Percentiles rank a stretch among this genome's conserved stretches.
Conservation (phyloP, 1,140 invertebrate genomes). For the Melitaea cinxia region DNA sequence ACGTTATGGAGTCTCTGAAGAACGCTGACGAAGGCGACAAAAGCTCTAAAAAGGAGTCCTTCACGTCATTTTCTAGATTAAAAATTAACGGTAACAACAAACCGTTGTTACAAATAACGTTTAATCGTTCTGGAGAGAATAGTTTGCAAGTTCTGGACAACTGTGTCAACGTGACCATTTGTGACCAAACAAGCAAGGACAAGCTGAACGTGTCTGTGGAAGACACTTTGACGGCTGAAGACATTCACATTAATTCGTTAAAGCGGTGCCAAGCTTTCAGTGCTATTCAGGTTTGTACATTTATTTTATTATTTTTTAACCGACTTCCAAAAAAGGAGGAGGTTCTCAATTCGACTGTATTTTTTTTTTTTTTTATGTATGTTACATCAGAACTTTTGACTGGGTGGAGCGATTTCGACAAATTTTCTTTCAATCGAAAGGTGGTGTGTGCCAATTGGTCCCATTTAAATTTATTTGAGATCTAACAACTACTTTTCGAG, state of each 20-base stretch:
- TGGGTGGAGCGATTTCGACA: too few species aligned
- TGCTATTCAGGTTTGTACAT: conserved; percentile 68
- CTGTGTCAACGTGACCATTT: conserved; percentile 69
- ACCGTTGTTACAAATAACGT: conserved; percentile 69
- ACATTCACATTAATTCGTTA: conserved; percentile 60
- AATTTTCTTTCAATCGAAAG: too few species aligned
- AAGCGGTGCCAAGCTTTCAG: conserved; percentile 80
- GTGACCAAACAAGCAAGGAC: conserved; percentile 49
- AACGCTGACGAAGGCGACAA: conserved; percentile 41
- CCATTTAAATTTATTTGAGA: too few species aligned
- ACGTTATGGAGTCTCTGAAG: conserved; percentile 60
- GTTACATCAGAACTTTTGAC: too few species aligned
- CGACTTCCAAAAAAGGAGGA: too few species aligned
- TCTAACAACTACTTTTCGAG: too few species aligned
- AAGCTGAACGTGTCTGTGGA: conserved; percentile 53
- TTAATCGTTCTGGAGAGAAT: conserved; percentile 63
- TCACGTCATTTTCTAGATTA: conserved; percentile 65
- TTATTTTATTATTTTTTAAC: not conserved
- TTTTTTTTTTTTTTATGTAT: too few species aligned
- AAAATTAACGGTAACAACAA: conserved; percentile 76
- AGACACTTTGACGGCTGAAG: conserved; percentile 54
- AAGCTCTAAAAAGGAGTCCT: conserved; percentile 40
- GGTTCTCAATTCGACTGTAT: not conserved
- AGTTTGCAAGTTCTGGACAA: conserved; percentile 68
- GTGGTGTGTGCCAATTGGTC: too few species aligned